Base-by-base conservation (phyloP, 2,113 vertebrate species). In the Aphyosemion australe region DNA sequence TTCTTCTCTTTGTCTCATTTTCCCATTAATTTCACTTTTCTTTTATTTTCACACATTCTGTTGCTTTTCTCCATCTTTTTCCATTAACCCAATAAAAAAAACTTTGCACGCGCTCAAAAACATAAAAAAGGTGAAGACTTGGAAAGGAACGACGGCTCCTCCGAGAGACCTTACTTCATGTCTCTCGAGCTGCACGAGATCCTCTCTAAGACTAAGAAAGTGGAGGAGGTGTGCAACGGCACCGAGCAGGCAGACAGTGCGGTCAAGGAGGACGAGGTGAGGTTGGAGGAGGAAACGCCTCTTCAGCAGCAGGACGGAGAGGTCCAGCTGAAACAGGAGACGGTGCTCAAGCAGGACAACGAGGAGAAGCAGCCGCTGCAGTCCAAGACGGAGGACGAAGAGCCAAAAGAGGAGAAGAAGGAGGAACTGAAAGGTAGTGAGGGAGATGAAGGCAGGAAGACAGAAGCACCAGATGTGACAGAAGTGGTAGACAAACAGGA, bases 141-240 rank as follows among this genome's bases (percentile, higher is more conserved):
- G 93, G 97, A 99, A 90, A 94, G 96, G 83, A 99, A 99, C 18
- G 95, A 98, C 54, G 96, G 96, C 67, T 97, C 96, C 2, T 81
- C 89, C 3, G 96, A 96, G 69, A 90, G 93, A 84, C 97, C 97
- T 47, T 99, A 96, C 93, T 96, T 94, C 93, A 98, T 98, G 95
- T 96, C 95, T 43, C 93, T 90, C 0, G 92, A 94, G 87, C 94
- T 98, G 70, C 96, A 95, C 14, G 90, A 94, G 69, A 96, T 99
- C 89, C 92, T 99, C 62, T 94, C 93, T 54, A 93, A 94, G 60
- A 20, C 69, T 12, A 42, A 58, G 52, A 51, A 5, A 0, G 4
- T 31, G 61, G 90, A 89, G 21, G 87, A 88, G 71, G 92, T 92
- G 3, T 64, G 7, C 0, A 66, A 86, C 0, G 86, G 76, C 0